A percentile compares a stretch with the other conserved stretches of the same genome.
Conservation (phyloP, 2,888 invertebrate genomes). For the Xestia rhomboidea region DNA sequence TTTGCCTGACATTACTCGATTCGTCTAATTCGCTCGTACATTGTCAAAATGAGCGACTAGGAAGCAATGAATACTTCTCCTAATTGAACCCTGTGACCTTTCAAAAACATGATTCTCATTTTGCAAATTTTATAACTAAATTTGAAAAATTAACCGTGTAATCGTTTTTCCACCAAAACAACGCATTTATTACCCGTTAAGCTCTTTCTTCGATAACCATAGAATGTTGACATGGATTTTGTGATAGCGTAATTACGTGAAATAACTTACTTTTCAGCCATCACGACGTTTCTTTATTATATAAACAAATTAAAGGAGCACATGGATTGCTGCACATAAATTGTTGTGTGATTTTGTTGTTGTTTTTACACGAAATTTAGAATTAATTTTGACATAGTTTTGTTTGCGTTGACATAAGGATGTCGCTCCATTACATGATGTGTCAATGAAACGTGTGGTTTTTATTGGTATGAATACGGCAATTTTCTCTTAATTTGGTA, state of each 20-base stretch:
- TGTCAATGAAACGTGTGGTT: constrained; percentile 34
- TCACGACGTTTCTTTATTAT: constrained; percentile 75
- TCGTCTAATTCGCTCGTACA: constrained; percentile 46
- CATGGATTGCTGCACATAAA: constrained; percentile 84
- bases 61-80: constrained; percentile 44
- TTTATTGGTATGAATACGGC: background rate
- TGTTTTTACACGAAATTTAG: constrained; percentile 88
- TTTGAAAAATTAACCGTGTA: constrained; percentile 27
- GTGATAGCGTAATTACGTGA: constrained; percentile 58
- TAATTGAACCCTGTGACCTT: constrained; percentile 55
- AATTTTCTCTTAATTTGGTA: background rate
- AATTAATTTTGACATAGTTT: constrained; percentile 89
- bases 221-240: constrained; percentile 74
- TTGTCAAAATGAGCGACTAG: constrained; percentile 49
- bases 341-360: constrained; percentile 79
- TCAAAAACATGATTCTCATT: constrained; percentile 16
- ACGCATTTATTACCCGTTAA: constrained; percentile 61
- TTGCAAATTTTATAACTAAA: constrained; percentile 4
- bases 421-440: constrained; percentile 65
- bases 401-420: constrained; percentile 89
- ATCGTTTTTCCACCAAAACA: constrained; percentile 59
- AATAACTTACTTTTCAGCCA: constrained; percentile 88
- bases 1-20: constrained; percentile 58
- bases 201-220: constrained; percentile 76
- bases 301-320: constrained; percentile 76